These are phyloP conservation scores for Protonibea diacanthus DNA, from an alignment of 2,797 vertebrate species.

Conservation along the genomic window DNA sequence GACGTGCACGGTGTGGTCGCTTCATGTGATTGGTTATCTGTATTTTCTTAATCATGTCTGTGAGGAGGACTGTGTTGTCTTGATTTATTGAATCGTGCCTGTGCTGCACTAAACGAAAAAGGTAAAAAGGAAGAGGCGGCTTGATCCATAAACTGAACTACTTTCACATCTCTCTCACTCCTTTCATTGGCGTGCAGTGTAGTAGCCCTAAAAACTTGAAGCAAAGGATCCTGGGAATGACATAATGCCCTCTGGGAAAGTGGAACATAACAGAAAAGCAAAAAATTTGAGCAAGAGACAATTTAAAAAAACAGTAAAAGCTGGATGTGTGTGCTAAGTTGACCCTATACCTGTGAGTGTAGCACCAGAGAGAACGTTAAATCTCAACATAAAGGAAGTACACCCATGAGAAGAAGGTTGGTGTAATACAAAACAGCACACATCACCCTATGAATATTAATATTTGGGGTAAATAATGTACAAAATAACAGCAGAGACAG, in stretches of 20 bases:
- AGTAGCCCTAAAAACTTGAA: conserved; percentile 55
- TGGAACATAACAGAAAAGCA: conserved; percentile 40
- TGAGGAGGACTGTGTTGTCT: conserved; percentile 10
- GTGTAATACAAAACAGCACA: conserved; percentile 13
- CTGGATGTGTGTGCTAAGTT: conserved; percentile 29
- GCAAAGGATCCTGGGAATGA: conserved; percentile 71
- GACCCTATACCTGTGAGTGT: conserved; percentile 32
- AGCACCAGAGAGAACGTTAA: conserved; percentile 34
- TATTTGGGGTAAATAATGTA: conserved; percentile 38
- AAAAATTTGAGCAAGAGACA: conserved; percentile 47
- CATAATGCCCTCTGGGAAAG: conserved; percentile 67
- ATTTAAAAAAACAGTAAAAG: conserved; percentile 71
- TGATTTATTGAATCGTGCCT: conserved; percentile 29
- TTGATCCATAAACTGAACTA: conserved; percentile 56
- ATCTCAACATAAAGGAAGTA: conserved; percentile 32
- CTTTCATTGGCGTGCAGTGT: conserved; percentile 30
- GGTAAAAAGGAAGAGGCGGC: conserved; percentile 19
- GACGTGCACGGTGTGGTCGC: conserved; percentile 48
- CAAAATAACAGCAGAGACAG: conserved; percentile 19
- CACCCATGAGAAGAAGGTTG: conserved; percentile 35
- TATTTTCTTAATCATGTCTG: conserved; percentile 42
- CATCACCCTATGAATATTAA: conserved; percentile 43
- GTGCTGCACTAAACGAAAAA: conserved; percentile 31
- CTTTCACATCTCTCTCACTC: conserved; percentile 48
- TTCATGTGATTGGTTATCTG: conserved; percentile 47